Base-by-base conservation (phyloP, 2,888 invertebrate species). In the Plebejus melissa region DNA sequence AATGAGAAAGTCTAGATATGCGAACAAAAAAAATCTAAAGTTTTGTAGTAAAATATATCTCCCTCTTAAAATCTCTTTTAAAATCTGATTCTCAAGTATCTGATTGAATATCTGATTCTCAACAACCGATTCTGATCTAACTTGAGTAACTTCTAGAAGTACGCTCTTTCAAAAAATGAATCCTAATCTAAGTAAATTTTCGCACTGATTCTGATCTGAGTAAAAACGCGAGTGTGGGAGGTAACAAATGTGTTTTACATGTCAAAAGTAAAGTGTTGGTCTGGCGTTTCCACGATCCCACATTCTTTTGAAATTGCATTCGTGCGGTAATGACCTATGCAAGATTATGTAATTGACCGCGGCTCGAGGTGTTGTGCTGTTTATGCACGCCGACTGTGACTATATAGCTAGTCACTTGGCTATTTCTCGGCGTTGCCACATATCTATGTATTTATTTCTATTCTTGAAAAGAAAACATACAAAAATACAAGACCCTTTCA, bases 241-340 rank as follows among this genome's bases (percentile, higher is more conserved):
- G 32, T 65, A 22, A 36, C 32, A 65, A 65, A 9, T 28, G 32
- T 36, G 65, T 36, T 65, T 65, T 36, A 65, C 13, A 65, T 65
- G 65, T 32, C 32, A 32, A 36, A 65, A 36, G 32, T 32, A 65
- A 32, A 32, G 58, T 58, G 58, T 58, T 1, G 54, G 54, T 16
- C 22, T 22, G 60, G 36, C 32, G 65, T 65, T 65, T 65, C 65
- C 65, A 36, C 32, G 65, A 65, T 65, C 78, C 79, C 79, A 83
- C 85, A 85, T 84, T 83, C 82, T 83, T 83, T 82, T 84, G 80
- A 86, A 85, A 86, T 85, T 85, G 83, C 86, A 84, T 83, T 83
- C 81, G 82, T 82, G 80, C 78, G 78, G 79, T 80, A 80, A 81
- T 79, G 84, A 82, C 83, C 82, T 84, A 85, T 85, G 84, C 82